These are phyloP conservation scores for Metopia argyrocephala DNA, from an alignment of 2,888 invertebrate species.

Conservation along the genomic window DNA sequence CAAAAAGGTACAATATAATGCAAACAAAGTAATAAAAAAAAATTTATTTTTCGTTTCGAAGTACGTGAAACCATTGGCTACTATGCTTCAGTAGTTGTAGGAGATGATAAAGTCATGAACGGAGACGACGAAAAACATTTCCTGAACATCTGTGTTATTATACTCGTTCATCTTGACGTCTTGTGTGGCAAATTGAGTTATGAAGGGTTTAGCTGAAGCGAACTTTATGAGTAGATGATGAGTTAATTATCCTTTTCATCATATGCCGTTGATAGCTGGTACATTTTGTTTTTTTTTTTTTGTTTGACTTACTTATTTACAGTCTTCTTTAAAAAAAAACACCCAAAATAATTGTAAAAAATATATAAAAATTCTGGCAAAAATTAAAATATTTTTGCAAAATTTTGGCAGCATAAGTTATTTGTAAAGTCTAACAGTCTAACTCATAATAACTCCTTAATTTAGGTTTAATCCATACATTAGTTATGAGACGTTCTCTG, in stretches of 20 bases:
- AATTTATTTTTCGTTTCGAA: too few relatives aligned
- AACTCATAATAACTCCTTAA: too few relatives aligned
- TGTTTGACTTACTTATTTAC: too few relatives aligned
- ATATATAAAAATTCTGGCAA: too few relatives aligned
- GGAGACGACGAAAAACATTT: conserved; percentile 17
- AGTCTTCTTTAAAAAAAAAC: too few relatives aligned
- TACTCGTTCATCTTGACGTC: background rate
- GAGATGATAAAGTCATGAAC: background rate
- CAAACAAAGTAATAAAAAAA: too few relatives aligned
- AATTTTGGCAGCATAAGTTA: too few relatives aligned
- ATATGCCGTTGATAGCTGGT: conserved; percentile 49
- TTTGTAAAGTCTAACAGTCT: too few relatives aligned
- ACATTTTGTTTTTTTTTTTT: background rate
- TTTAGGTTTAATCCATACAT: too few relatives aligned
- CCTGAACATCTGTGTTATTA: conserved; percentile 56
- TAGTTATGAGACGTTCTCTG: too few relatives aligned
- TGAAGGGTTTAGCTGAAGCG: conserved; percentile 47
- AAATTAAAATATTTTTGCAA: too few relatives aligned
- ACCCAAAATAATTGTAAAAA: too few relatives aligned
- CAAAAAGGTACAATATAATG: conserved; percentile 58
- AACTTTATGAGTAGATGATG: conserved; percentile 30
- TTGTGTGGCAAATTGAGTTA: conserved; percentile 62
- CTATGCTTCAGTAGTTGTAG: conserved; percentile 6
- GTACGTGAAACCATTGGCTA: conserved; percentile 13
- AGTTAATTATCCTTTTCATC: conserved; percentile 64